Conservation (phyloP, 2,113 vertebrate genomes). For the Oryzias melastigma region DNA sequence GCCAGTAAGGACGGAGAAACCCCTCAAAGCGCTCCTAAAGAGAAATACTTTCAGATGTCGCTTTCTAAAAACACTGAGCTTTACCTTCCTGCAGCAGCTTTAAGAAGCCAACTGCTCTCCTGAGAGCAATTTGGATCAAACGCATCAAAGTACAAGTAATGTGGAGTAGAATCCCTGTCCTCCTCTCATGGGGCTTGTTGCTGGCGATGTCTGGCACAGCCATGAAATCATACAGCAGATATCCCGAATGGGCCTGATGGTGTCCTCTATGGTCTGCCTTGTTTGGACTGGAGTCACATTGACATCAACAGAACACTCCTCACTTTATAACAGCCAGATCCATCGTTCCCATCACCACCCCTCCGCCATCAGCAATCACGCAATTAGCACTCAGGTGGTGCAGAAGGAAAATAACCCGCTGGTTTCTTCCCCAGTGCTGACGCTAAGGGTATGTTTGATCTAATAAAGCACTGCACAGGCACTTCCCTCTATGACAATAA, state of each 20-base stretch:
- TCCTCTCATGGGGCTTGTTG: conserved; percentile 6
- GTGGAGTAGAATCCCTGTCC: not conserved
- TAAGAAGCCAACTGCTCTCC: conserved; percentile 30
- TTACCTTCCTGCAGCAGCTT: conserved; percentile 12
- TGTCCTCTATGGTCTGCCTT: conserved; percentile 23
- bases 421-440: conserved; percentile 25
- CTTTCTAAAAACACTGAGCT: conserved; percentile 18
- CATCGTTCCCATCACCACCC: conserved; percentile 35
- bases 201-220: conserved; percentile 5
- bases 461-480: conserved; percentile 24
- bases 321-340: conserved; percentile 32
- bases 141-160: conserved; percentile 23
- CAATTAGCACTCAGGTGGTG: conserved; percentile 37
- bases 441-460: conserved; percentile 41
- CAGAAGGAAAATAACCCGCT: conserved; percentile 24
- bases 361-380: conserved; percentile 48
- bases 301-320: conserved; percentile 34
- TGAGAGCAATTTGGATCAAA: conserved; percentile 39
- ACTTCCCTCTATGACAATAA: conserved; percentile 20
- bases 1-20: not conserved
- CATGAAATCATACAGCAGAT: conserved; percentile 20
- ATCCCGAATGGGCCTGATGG: conserved; percentile 9
- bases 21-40: conserved; percentile 1
- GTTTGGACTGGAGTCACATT: conserved; percentile 37
- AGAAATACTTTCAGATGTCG: not conserved